Percentiles rank a stretch among this genome's conserved stretches.
These are phyloP conservation scores for Acanthochromis polyacanthus DNA, from an alignment of 2,113 vertebrate species.

Conservation along the genomic window DNA sequence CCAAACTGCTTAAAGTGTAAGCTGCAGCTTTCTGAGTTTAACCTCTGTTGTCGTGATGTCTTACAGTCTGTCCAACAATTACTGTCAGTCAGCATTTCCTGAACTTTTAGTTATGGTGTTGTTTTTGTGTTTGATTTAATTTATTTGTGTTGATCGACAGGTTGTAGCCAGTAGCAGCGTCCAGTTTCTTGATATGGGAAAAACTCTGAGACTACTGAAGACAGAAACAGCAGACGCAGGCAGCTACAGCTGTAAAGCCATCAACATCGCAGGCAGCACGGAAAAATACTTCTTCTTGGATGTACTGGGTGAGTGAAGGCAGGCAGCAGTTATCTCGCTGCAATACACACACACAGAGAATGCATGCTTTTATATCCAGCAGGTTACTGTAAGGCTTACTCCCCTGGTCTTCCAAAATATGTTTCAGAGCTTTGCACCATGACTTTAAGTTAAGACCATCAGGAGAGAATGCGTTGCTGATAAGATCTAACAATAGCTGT, in stretches of 20 bases:
- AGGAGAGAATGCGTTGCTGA: neutral
- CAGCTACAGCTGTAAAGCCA: constrained; percentile 92
- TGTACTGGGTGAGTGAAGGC: constrained; percentile 87
- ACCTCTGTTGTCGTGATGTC: neutral
- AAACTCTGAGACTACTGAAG: constrained; percentile 89
- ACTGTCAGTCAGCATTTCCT: constrained; percentile 20
- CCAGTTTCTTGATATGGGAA: constrained; percentile 89
- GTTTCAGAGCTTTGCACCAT: too few relatives aligned
- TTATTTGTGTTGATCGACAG: constrained; percentile 76
- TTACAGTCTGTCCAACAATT: neutral
- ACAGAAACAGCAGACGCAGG: constrained; percentile 85
- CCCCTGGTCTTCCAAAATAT: neutral
- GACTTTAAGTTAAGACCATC: neutral
- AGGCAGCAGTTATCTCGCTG: neutral
- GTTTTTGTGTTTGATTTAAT: constrained; percentile 23
- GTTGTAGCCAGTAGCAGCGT: constrained; percentile 84
- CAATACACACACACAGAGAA: neutral
- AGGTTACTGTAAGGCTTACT: neutral
- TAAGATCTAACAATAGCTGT: too few relatives aligned
- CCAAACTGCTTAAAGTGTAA: neutral
- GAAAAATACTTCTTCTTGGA: constrained; percentile 91
- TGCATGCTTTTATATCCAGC: neutral
- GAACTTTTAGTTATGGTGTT: constrained; percentile 3
- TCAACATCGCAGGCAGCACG: constrained; percentile 92
- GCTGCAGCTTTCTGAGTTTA: constrained; percentile 1